phyloP scores from a whole-genome alignment of 2,888 invertebrate species.

The Eristalinus aeneus region DNA sequence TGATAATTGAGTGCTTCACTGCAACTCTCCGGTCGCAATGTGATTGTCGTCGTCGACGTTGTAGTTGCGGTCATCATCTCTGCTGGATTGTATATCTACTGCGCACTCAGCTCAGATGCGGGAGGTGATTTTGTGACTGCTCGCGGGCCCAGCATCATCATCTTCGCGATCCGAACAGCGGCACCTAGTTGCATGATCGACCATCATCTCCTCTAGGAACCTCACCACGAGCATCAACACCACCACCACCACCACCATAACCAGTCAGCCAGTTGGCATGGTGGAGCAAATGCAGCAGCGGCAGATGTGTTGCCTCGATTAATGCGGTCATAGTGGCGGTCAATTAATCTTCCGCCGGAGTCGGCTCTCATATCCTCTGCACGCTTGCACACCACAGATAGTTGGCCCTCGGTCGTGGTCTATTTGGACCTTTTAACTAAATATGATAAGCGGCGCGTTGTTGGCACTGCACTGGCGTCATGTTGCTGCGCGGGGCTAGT shows the following conservation, averaged over 20 bases:
- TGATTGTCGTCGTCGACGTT: constrained; percentile 14
- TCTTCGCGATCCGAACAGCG: constrained; percentile 32
- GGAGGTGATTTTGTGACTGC: constrained; percentile 51
- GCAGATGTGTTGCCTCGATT: constrained; percentile 70
- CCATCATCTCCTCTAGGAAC: background rate
- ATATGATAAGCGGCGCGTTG: constrained; percentile 65
- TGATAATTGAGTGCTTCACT: constrained; percentile 70
- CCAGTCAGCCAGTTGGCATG: background rate
- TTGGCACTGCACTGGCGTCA: constrained; percentile 56
- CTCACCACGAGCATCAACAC: background rate
- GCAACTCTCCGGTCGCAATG: constrained; percentile 58
- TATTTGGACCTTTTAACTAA: constrained; percentile 70
- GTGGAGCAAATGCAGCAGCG: constrained; percentile 21
- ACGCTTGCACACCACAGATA: background rate
- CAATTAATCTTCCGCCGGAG: constrained; percentile 66
- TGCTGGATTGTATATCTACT: constrained; percentile 29
- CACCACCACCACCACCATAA: background rate
- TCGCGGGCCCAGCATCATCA: constrained; percentile 49
- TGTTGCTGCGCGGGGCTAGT: constrained; percentile 57
- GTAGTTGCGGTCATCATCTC: constrained; percentile 3
- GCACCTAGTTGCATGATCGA: constrained; percentile 49
- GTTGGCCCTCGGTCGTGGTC: constrained; percentile 35
- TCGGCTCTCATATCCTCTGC: constrained; percentile 55
- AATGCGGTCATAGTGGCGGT: constrained; percentile 67
- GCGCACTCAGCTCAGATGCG: constrained; percentile 55